Evolutionary conservation across 1,140 invertebrate species (phyloP).

Genomic region (Drosophila asahinai): DNA sequence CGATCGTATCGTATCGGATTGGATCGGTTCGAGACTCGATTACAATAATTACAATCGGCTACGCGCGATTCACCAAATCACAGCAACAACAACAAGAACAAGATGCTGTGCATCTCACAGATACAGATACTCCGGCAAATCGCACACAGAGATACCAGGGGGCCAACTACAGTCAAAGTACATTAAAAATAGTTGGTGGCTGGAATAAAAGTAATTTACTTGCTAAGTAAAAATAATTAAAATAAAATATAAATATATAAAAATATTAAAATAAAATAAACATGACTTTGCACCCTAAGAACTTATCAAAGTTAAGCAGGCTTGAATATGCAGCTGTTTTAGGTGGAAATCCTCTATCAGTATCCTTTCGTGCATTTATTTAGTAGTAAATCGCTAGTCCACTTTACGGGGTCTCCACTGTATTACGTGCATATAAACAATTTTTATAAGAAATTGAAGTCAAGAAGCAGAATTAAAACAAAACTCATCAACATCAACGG

Average conservation of each 20-base stretch:
- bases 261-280: not conserved
- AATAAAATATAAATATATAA: too few species aligned
- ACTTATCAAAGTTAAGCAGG: not conserved
- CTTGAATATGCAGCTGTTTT: too few species aligned
- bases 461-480: constrained; percentile 83
- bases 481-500: constrained; percentile 76
- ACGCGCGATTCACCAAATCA: constrained; percentile 82
- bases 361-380: too few species aligned
- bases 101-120: constrained; percentile 26
- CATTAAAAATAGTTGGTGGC: not conserved
- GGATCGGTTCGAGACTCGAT: constrained; percentile 83
- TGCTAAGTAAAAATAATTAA: not conserved
- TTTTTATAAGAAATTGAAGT: constrained; percentile 83
- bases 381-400: too few species aligned
- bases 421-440: constrained; percentile 77
- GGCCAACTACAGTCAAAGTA: constrained; percentile 27
- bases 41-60: constrained; percentile 85
- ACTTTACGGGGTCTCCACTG: constrained; percentile 10
- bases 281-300: not conserved
- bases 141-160: constrained; percentile 19
- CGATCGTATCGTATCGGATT: constrained; percentile 82
- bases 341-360: too few species aligned
- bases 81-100: constrained; percentile 46
- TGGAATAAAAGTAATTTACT: not conserved
- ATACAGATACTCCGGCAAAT: constrained; percentile 18